Conservation (phyloP, 2,797 vertebrate genomes). For the Furcifer pardalis region DNA sequence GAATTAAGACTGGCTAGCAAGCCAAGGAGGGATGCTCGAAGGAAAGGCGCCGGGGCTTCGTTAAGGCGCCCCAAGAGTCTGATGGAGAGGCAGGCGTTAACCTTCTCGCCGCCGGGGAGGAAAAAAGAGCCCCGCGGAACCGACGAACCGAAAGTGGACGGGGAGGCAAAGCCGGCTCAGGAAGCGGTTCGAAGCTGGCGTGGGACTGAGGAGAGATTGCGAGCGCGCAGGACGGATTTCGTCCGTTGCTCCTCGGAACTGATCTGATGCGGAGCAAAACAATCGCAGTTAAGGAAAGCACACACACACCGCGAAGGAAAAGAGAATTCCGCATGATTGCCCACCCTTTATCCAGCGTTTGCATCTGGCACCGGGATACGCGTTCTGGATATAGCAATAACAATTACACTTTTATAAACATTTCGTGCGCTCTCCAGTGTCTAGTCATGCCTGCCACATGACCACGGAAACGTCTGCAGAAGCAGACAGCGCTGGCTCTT, state of each 20-base stretch:
- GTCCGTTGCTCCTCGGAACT: background rate
- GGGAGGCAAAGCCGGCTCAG: background rate
- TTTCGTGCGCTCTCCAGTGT: too few relatives aligned
- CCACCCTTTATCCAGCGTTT: background rate
- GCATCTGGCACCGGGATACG: background rate
- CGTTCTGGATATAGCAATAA: too few relatives aligned
- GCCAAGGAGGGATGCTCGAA: conserved; percentile 16
- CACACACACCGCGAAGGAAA: too few relatives aligned
- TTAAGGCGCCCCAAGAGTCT: accelerated
- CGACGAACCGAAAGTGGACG: too few relatives aligned
- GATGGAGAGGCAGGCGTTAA: background rate
- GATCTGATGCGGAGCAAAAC: background rate
- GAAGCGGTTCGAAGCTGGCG: background rate
- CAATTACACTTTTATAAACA: too few relatives aligned
- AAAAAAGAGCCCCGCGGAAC: background rate
- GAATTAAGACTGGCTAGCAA: background rate
- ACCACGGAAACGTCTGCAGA: too few relatives aligned
- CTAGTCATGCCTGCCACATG: too few relatives aligned
- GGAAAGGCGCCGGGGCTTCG: background rate
- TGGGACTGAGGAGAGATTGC: background rate
- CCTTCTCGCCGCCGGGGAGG: background rate
- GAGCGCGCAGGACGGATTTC: background rate
- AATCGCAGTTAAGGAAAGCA: too few relatives aligned
- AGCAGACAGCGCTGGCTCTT: too few relatives aligned
- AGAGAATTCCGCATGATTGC: too few relatives aligned